Conservation (phyloP, 2,113 vertebrate species). For the Coracopsis vasa region DNA sequence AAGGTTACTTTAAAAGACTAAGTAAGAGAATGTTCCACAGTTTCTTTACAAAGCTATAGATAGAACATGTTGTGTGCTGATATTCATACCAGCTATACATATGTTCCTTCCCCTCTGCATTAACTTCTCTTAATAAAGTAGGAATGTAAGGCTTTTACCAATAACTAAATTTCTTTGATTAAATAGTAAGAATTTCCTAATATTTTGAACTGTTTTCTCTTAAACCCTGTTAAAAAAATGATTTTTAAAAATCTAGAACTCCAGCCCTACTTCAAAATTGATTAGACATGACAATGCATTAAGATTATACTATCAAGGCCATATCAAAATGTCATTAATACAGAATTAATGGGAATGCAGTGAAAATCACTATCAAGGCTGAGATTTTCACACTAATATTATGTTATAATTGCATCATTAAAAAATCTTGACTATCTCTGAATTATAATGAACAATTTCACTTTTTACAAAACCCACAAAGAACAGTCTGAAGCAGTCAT, state of each 20-base stretch:
- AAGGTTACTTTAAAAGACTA: neutral
- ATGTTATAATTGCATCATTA: neutral
- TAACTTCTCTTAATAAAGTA: neutral
- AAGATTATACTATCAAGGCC: neutral
- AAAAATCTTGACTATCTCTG: neutral
- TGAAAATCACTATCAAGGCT: neutral
- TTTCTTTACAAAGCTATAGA: neutral
- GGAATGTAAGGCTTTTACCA: neutral
- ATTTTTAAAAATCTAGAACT: neutral
- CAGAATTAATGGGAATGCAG: neutral
- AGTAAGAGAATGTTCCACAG: neutral
- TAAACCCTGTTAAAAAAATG: neutral
- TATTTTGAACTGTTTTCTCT: neutral
- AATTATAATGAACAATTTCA: neutral
- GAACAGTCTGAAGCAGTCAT: neutral
- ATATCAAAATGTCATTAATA: slow-evolving; percentile 15
- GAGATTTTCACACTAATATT: neutral
- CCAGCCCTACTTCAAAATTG: neutral
- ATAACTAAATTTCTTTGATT: neutral
- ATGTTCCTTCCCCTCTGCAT: neutral
- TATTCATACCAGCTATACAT: neutral
- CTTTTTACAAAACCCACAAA: neutral
- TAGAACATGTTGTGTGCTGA: fast-evolving
- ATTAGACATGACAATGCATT: neutral
- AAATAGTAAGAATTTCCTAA: neutral